A percentile compares a stretch with the other conserved stretches of the same genome.
phyloP scores from a whole-genome alignment of 2,888 invertebrate genomes.

The Cryptocephalus primarius region DNA sequence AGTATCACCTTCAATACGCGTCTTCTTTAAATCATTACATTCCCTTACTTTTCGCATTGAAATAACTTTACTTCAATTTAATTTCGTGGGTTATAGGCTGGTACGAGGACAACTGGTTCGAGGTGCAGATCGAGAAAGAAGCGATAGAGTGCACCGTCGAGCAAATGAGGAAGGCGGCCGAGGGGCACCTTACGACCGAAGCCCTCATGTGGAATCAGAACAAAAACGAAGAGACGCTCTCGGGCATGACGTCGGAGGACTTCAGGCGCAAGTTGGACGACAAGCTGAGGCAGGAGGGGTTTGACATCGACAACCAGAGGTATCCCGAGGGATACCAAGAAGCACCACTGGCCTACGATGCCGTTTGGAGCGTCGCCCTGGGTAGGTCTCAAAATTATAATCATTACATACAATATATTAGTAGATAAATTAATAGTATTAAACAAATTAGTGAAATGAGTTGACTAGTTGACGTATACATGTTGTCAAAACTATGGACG shows the following conservation, averaged over 20 bases:
- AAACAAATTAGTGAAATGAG: not conserved
- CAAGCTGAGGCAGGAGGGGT: conserved; percentile 67
- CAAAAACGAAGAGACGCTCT: conserved; percentile 78
- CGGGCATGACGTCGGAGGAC: conserved; percentile 90
- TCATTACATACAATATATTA: too few species aligned
- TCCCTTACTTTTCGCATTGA: too few species aligned
- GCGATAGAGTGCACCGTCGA: conserved; percentile 86
- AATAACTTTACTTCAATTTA: too few species aligned
- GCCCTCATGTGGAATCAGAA: conserved; percentile 98
- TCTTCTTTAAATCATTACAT: too few species aligned
- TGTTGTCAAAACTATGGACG: too few species aligned
- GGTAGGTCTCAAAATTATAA: conserved; percentile 42
- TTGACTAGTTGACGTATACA: too few species aligned
- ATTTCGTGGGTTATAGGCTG: conserved; percentile 50
- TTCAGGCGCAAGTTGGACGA: conserved; percentile 79
- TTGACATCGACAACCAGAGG: conserved; percentile 75
- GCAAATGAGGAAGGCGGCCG: conserved; percentile 88
- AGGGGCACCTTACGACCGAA: conserved; percentile 97
- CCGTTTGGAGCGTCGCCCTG: conserved; percentile 96
- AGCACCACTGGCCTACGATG: conserved; percentile 97
- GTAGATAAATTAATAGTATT: not conserved
- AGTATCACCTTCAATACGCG: too few species aligned
- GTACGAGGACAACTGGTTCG: conserved; percentile 99
- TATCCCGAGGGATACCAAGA: conserved; percentile 94
- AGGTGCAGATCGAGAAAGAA: conserved; percentile 73